Percentiles rank a stretch among this genome's conserved stretches.
Evolutionary conservation across 2,888 invertebrate species (phyloP).

Genomic region (Synanthedon vespiformis): DNA sequence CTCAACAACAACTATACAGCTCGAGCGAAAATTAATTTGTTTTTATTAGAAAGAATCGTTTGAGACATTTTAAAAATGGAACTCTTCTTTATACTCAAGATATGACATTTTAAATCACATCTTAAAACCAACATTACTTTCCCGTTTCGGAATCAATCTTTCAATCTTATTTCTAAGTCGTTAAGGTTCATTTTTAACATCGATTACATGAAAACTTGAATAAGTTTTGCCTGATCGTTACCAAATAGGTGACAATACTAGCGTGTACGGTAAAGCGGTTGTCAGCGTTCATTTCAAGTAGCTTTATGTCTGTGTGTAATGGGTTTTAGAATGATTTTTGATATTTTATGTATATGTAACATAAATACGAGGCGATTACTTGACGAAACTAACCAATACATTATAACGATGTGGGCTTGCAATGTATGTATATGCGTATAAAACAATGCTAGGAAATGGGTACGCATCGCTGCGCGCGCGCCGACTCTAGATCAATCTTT

Average conservation of each 20-base stretch:
- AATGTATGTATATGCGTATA: conserved; percentile 1
- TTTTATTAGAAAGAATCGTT: background rate
- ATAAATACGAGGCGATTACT: background rate
- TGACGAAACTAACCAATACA: too few species aligned
- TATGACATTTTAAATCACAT: background rate
- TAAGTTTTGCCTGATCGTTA: conserved; percentile 34
- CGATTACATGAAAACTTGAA: too few species aligned
- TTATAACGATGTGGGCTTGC: too few species aligned
- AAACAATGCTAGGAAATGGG: conserved; percentile 36
- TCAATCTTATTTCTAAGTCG: too few species aligned
- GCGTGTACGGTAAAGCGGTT: conserved; percentile 31
- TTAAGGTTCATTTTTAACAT: too few species aligned
- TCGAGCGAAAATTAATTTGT: background rate
- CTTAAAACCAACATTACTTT: background rate
- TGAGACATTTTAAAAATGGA: background rate
- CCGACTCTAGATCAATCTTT: conserved; percentile 1
- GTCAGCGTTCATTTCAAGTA: conserved; percentile 49
- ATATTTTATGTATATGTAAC: conserved; percentile 17
- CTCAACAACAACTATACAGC: too few species aligned
- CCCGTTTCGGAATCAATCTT: too few species aligned
- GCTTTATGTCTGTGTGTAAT: conserved; percentile 52
- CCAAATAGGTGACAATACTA: conserved; percentile 62
- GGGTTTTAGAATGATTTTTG: conserved; percentile 51
- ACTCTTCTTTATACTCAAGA: background rate
- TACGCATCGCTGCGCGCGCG: conserved; percentile 22